Conservation (phyloP, 2,888 invertebrate genomes). For the Augiades crinisus region DNA sequence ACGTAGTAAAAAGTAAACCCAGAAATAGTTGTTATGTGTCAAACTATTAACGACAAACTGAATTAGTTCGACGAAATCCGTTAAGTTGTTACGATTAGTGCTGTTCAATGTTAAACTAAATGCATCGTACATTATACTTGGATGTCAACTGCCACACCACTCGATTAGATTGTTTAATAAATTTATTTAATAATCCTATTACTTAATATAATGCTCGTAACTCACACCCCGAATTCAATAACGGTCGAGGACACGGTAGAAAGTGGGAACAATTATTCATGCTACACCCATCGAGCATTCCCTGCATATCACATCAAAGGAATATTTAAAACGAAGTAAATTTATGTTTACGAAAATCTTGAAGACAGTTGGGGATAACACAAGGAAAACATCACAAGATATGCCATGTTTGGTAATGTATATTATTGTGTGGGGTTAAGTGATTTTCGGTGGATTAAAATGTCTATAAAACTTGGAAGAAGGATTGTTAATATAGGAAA, state of each 20-base stretch:
- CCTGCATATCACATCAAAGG: conserved; percentile 14
- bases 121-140: conserved; percentile 6
- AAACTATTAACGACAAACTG: conserved; percentile 23
- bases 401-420: background rate
- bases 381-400: background rate
- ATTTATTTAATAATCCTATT: background rate
- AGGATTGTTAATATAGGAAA: no score
- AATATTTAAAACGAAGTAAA: no score
- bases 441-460: no score
- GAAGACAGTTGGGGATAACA: background rate
- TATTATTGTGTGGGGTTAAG: background rate
- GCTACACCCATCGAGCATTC: conserved; percentile 23
- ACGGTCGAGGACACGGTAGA: conserved; percentile 14
- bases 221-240: conserved; percentile 19
- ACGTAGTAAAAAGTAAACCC: conserved; percentile 17
- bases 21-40: conserved; percentile 9
- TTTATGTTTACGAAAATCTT: background rate
- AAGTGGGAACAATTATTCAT: conserved; percentile 21
- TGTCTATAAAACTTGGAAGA: no score
- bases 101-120: conserved; percentile 12
- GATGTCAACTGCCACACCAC: conserved; percentile 28
- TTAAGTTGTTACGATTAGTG: conserved; percentile 32
- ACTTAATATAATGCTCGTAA: conserved; percentile 1
- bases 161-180: conserved; percentile 23
- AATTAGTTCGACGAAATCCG: conserved; percentile 27